Percentiles rank a stretch among this genome's conserved stretches.
Evolutionary conservation across 2,113 vertebrate genomes (phyloP).

Genomic region (Gnathonemus longibarbis): DNA sequence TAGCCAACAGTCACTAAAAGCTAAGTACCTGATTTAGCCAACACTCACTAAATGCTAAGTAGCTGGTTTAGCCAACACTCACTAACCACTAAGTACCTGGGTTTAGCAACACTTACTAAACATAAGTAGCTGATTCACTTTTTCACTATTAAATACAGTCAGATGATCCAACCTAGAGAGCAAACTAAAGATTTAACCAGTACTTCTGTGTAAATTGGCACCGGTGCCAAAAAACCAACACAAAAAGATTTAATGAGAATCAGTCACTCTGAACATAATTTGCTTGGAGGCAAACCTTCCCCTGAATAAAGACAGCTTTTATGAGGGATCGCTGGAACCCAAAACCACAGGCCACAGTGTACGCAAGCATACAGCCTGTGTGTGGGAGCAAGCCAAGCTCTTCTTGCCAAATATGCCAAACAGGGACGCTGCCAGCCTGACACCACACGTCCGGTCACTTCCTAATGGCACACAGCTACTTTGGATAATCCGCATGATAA

Average conservation of each 20-base stretch:
- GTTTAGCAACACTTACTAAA: neutral
- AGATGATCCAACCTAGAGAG: neutral
- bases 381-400: neutral
- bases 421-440: neutral
- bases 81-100: constrained; percentile 10
- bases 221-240: neutral
- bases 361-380: neutral
- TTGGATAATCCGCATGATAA: neutral
- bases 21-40: neutral
- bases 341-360: constrained; percentile 16
- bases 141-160: neutral
- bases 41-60: neutral
- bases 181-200: constrained; percentile 4
- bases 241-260: constrained; percentile 5
- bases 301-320: constrained; percentile 10
- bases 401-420: neutral
- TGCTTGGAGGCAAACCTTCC: neutral
- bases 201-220: constrained; percentile 13
- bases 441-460: neutral
- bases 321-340: neutral
- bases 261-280: constrained; percentile 10
- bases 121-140: neutral
- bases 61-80: constrained; percentile 5
- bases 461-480: neutral
- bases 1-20: neutral